Evolutionary conservation across 2,888 invertebrate genomes (phyloP), one percentile per base, ranked within the genome.

Genomic region (Deilephila elpenor): DNA sequence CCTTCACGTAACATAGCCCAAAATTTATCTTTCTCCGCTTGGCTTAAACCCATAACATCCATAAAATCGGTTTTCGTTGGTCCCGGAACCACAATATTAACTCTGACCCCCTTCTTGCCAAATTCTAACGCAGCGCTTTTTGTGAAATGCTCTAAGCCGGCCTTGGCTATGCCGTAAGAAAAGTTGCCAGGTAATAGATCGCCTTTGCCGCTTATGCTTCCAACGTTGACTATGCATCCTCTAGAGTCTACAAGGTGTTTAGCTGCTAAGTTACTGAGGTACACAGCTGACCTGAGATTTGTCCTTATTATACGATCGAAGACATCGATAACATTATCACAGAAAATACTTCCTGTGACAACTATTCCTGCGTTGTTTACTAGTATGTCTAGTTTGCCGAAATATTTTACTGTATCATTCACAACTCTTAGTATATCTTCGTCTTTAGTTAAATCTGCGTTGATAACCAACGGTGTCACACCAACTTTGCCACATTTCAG

Each of bases 111-210:
- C 77, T 94, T 91, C 0, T 87, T 75, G 71, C 95, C 96, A 20
- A 96, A 86, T 79, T 96, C 97, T 59, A 97, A 85, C 3, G 97
- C 97, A 6, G 95, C 90, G 83, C 96, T 96, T 76, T 95, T 90
- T 0, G 97, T 97, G 75, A 98, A 95, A 81, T 97, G 96, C 86
- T 97, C 97, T 19, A 97, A 80, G 3, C 96, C 97, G 44, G 97
- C 94, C 89, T 98, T 98, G 19, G 97, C 96, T 93, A 97, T 95
- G 75, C 93, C 92, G 84, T 97, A 97, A 0, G 82, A 62, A n/a
- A 75, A 73, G 8, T 72, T 70, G 8, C 71, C 64, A 1, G 71
- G 20, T n/a, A 51, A 4, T 25, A 70, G 19, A 11, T 3, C 29
- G n/a, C 51, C 34, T 8, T 29, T 62, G 19, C 67, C 60, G 19